phyloP scores from a whole-genome alignment of 2,113 vertebrate species.

The Desmodus rotundus region DNA sequence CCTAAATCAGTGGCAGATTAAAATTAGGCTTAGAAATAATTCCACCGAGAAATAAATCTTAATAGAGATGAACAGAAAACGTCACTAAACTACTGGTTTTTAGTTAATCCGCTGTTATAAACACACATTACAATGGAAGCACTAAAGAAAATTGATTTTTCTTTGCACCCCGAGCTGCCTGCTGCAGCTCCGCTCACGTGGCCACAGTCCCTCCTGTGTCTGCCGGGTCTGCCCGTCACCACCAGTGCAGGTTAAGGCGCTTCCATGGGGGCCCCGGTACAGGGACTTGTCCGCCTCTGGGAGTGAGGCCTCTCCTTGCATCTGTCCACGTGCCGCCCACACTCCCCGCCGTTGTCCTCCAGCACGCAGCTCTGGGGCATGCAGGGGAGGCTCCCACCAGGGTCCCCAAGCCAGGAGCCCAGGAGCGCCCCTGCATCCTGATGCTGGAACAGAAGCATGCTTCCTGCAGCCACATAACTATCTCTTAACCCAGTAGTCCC shows the following conservation, averaged over 20 bases:
- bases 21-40: conserved; percentile 71
- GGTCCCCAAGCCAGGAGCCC: no score
- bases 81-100: conserved; percentile 64
- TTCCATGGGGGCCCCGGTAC: fast-evolving
- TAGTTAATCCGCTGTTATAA: conserved; percentile 75
- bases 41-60: conserved; percentile 61
- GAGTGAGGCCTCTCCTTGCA: not conserved
- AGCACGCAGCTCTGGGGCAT: fast-evolving
- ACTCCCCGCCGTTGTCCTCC: fast-evolving
- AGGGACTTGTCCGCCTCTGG: not conserved
- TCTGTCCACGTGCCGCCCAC: fast-evolving
- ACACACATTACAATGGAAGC: conserved; percentile 70
- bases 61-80: conserved; percentile 59
- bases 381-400: not conserved
- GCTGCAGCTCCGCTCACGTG: conserved; percentile 34
- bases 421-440: fast-evolving
- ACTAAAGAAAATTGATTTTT: conserved; percentile 82
- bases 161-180: conserved; percentile 63
- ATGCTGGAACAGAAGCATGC: fast-evolving
- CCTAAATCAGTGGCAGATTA: conserved; percentile 69
- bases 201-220: conserved; percentile 39
- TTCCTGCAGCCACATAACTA: fast-evolving
- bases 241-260: not conserved
- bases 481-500: fast-evolving
- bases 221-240: not conserved